Base-by-base conservation (phyloP, 2,113 vertebrate genomes). In the Oplegnathus fasciatus region DNA sequence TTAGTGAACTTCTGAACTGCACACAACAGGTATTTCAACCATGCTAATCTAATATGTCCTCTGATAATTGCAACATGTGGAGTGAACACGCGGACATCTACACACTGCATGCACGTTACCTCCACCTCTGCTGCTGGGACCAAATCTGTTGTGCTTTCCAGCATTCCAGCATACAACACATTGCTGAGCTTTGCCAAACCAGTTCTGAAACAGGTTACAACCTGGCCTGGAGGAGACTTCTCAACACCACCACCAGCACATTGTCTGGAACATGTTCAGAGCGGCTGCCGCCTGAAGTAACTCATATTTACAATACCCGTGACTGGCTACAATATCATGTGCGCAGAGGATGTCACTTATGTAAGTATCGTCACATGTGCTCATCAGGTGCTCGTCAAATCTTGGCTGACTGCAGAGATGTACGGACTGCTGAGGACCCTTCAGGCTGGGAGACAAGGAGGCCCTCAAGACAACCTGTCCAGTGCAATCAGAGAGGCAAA, bases 141-240 rank as follows among this genome's bases (percentile, higher is more conserved):
- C 17, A 78, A 40, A 32, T 65, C 34, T 42, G 7, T 46, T n/a
- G 11, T 28, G 0, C 5, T 69, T 57, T 57, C 15, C 10, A 50
- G 20, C 7, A 22, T 57, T 57, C 15, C 10, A 50, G 20, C 7
- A 22, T 9, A 14, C 44, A 42, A 55, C 50, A 32, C 69, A 61
- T 37, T 42, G 28, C 24, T 22, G 18, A 52, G 34, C 30, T 65
- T 42, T 54, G 50, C 3, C 62, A 83, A 84, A 91, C 85, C 67
- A 34, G 75, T 81, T 91, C 69, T 75, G 9, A 57, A 82, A 84
- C 78, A 58, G 62, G 75, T 78, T 75, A 42, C 9, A 67, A 61
- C 30, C 13, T 70, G 22, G 57, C 70, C 44, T 55, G 37, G 54
- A 44, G 62, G 30, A 18, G 2, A 44, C 11, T 13, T 78, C 6